Conservation (phyloP, 2,797 vertebrate species). For the Liparis tanakae region DNA sequence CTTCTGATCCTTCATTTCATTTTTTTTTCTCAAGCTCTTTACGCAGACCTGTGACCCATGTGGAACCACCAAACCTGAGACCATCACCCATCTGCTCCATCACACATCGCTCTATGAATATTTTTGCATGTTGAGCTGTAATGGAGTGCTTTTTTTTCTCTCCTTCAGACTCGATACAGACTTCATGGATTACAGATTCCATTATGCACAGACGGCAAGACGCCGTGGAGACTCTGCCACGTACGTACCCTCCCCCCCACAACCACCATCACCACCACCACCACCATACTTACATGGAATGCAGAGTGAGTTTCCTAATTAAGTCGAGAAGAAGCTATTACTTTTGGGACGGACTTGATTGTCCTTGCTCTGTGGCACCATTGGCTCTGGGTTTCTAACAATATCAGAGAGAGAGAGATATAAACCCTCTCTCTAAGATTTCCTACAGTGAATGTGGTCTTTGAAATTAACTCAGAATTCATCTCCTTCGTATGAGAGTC, state of each 20-base stretch:
- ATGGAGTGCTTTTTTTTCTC: background rate
- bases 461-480: constrained; percentile 6
- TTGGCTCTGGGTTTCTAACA: constrained; percentile 67
- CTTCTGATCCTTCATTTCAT: background rate
- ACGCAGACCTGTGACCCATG: background rate
- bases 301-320: constrained; percentile 72
- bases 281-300: constrained; percentile 38
- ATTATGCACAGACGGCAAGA: constrained; percentile 13
- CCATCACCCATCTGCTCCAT: background rate
- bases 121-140: no score
- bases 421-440: constrained; percentile 41
- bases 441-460: constrained; percentile 24
- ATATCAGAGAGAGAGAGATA: constrained; percentile 47
- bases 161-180: constrained; percentile 1
- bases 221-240: background rate
- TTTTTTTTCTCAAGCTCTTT: background rate
- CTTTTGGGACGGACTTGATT: constrained; percentile 73
- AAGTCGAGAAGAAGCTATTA: constrained; percentile 75
- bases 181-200: background rate
- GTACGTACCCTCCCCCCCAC: background rate
- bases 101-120: background rate
- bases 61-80: background rate
- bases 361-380: constrained; percentile 63
- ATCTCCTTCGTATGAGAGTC: constrained; percentile 14
- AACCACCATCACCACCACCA: no score